Evolutionary conservation across 1,140 invertebrate species (phyloP).

Genomic region (Philaenus spumarius): DNA sequence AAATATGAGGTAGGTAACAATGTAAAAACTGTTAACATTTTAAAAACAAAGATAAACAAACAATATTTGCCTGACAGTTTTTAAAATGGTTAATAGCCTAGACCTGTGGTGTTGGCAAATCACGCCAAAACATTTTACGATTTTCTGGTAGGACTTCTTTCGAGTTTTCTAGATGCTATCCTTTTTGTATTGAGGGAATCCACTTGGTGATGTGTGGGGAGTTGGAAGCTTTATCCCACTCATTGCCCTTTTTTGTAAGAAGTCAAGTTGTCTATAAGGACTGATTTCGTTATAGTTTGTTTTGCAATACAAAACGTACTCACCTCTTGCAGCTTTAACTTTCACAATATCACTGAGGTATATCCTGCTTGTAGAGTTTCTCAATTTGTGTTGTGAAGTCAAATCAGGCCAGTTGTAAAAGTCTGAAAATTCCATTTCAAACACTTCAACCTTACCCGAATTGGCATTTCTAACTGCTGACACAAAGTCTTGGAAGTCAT

Average conservation of each 20-base stretch:
- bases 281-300: neutral
- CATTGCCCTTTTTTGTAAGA: neutral
- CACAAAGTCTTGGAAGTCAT: neutral
- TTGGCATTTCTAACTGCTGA: neutral
- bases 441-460: neutral
- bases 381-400: neutral
- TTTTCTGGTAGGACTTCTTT: no score
- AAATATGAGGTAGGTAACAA: no score
- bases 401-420: neutral
- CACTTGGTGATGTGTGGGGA: neutral
- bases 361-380: neutral
- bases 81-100: no score
- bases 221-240: neutral
- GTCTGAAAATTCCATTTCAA: neutral
- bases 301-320: neutral
- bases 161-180: neutral
- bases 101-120: no score
- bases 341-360: constrained; percentile 1
- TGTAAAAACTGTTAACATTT: no score
- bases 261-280: no score
- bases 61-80: no score
- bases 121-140: no score
- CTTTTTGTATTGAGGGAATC: neutral
- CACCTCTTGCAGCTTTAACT: neutral
- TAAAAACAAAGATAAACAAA: no score